These are phyloP conservation scores for Cladopsammia gracilis DNA, from an alignment of 64 coral and sea anemone genomes.

Conservation along the genomic window DNA sequence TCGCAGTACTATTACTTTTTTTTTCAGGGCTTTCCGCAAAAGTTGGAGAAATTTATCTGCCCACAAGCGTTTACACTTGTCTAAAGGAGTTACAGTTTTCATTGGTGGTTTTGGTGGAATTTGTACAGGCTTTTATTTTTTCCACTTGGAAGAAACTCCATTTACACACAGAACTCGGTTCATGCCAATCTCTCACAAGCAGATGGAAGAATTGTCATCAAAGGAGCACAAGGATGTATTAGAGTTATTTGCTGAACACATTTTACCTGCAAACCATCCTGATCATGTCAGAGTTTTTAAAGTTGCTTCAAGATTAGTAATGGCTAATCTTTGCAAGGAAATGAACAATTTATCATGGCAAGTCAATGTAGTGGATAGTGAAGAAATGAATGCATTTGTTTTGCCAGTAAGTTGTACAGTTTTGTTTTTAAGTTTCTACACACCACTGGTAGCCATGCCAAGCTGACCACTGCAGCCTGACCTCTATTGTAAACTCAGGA, in stretches of 20 bases:
- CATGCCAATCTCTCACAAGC: slow-evolving; percentile 85
- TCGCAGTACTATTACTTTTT: no score
- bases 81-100: slow-evolving; percentile 57
- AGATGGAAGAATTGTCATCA: slow-evolving; percentile 85
- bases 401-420: slow-evolving; percentile 86
- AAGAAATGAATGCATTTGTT: slow-evolving; percentile 97
- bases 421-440: neutral
- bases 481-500: no score
- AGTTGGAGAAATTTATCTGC: slow-evolving; percentile 22
- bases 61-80: neutral
- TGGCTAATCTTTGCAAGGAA: slow-evolving; percentile 77
- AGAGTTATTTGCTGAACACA: slow-evolving; percentile 76
- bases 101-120: slow-evolving; percentile 70
- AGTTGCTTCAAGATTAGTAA: slow-evolving; percentile 82
- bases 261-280: slow-evolving; percentile 91
- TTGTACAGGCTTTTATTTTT: slow-evolving; percentile 85
- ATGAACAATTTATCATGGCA: slow-evolving; percentile 92
- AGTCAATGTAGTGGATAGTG: slow-evolving; percentile 89
- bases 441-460: no score
- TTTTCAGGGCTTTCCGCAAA: slow-evolving; percentile 25
- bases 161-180: slow-evolving; percentile 85
- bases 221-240: slow-evolving; percentile 82
- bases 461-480: no score
- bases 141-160: slow-evolving; percentile 94
- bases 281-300: slow-evolving; percentile 86